A percentile compares a stretch with the other conserved stretches of the same genome.
These are phyloP conservation scores for Dermatophagoides farinae DNA, from an alignment of 1,140 invertebrate genomes.

Conservation along the genomic window DNA sequence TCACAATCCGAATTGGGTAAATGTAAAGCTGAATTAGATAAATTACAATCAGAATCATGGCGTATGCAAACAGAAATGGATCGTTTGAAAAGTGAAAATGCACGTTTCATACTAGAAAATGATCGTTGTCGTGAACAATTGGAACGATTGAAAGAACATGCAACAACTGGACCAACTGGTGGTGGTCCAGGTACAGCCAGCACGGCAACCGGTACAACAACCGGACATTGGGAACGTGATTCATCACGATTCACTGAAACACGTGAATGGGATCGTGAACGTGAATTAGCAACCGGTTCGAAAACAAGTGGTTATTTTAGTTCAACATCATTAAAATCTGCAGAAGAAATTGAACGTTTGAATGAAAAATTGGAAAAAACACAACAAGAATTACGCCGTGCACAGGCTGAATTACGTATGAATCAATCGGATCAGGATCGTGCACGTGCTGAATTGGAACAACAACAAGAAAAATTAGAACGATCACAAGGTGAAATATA, in stretches of 20 bases:
- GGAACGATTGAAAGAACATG: constrained; percentile 15
- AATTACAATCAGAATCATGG: constrained; percentile 48
- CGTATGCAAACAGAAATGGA: constrained; percentile 21
- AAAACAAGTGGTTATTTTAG: constrained; percentile 15
- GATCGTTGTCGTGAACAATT: constrained; percentile 36
- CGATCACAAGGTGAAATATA: constrained; percentile 87
- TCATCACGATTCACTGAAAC: background rate
- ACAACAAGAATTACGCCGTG: constrained; percentile 55
- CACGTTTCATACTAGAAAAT: constrained; percentile 66
- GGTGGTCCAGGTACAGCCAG: background rate
- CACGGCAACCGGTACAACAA: background rate
- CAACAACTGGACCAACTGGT: background rate
- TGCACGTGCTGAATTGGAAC: constrained; percentile 52
- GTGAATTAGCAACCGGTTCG: constrained; percentile 8
- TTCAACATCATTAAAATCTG: background rate
- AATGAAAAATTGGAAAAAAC: constrained; percentile 70
- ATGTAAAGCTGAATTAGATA: constrained; percentile 75
- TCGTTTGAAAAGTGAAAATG: constrained; percentile 23
- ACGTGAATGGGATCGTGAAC: constrained; percentile 9
- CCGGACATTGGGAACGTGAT: background rate
- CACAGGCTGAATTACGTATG: constrained; percentile 45
- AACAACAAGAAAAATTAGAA: constrained; percentile 70
- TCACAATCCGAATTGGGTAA: constrained; percentile 80
- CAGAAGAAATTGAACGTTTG: constrained; percentile 19
- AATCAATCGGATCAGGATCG: constrained; percentile 64